Percentiles rank a stretch among this genome's conserved stretches.
These are phyloP conservation scores for Acleris literana DNA, from an alignment of 2,888 invertebrate species.

Conservation along the genomic window DNA sequence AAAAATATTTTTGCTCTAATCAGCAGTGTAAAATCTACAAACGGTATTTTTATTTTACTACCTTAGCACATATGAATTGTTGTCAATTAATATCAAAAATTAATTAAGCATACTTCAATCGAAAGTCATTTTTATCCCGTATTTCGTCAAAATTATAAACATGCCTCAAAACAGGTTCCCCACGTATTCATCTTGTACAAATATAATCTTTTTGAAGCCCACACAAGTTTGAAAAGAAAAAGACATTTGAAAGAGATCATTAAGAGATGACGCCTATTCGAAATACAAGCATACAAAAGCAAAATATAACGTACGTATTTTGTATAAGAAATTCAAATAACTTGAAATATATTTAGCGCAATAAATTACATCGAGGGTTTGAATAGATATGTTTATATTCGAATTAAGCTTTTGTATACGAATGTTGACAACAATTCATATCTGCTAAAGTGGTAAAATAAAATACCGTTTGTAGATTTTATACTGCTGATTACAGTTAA, in stretches of 20 bases:
- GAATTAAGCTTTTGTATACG: not conserved
- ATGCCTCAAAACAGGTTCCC: not conserved
- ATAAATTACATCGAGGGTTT: constrained; percentile 1
- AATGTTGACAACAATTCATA: too few relatives aligned
- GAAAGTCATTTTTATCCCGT: too few relatives aligned
- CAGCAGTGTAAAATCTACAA: too few relatives aligned
- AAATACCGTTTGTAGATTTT: too few relatives aligned
- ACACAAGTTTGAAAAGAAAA: not conserved
- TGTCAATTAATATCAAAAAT: too few relatives aligned
- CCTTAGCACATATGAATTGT: too few relatives aligned
- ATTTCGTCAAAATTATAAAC: too few relatives aligned
- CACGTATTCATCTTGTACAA: not conserved
- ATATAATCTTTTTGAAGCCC: not conserved
- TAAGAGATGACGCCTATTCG: not conserved
- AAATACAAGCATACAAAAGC: constrained; percentile 4
- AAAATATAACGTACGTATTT: constrained; percentile 7
- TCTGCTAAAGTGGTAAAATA: too few relatives aligned
- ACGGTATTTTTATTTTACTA: too few relatives aligned
- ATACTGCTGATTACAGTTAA: too few relatives aligned
- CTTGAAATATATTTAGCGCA: constrained; percentile 18
- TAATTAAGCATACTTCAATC: too few relatives aligned
- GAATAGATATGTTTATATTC: not conserved
- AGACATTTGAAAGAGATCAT: not conserved
- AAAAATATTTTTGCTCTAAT: too few relatives aligned
- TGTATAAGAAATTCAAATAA: constrained; percentile 15